These are phyloP conservation scores for Sinella curviseta DNA, from an alignment of 1,140 invertebrate species.

Conservation along the genomic window DNA sequence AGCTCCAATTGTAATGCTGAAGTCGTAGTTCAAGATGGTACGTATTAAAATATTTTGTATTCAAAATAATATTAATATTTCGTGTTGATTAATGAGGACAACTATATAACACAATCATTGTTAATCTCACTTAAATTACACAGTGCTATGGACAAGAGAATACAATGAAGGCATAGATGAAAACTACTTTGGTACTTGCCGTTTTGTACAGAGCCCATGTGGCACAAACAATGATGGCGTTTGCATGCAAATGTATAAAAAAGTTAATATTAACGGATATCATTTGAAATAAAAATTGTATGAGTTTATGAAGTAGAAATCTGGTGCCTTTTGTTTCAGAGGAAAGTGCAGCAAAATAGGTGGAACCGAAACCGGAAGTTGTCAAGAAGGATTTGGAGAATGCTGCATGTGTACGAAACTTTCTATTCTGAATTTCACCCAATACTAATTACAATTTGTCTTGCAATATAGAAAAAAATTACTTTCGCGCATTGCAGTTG, in stretches of 20 bases:
- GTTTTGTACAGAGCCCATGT: not conserved
- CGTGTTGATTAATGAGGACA: too few species aligned
- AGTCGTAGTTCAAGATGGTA: too few species aligned
- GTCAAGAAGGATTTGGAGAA: slow-evolving; percentile 1
- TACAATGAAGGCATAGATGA: not conserved
- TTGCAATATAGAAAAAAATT: too few species aligned
- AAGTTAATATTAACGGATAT: not conserved
- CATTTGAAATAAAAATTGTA: not conserved
- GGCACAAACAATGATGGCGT: not conserved
- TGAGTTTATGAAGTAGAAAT: not conserved
- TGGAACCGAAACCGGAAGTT: not conserved
- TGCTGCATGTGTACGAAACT: not conserved
- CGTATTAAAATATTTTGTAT: too few species aligned
- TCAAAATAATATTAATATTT: too few species aligned
- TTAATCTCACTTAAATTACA: too few species aligned
- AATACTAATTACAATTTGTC: not conserved
- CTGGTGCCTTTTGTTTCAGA: not conserved
- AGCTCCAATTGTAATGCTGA: too few species aligned
- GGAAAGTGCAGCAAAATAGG: not conserved
- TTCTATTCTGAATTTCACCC: not conserved
- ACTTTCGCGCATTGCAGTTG: not conserved
- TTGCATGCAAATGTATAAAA: not conserved
- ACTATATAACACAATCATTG: too few species aligned
- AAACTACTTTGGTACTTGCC: not conserved
- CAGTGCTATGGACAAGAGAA: not conserved